These are phyloP conservation scores for Troides helena DNA, from an alignment of 2,888 invertebrate genomes.

Conservation along the genomic window DNA sequence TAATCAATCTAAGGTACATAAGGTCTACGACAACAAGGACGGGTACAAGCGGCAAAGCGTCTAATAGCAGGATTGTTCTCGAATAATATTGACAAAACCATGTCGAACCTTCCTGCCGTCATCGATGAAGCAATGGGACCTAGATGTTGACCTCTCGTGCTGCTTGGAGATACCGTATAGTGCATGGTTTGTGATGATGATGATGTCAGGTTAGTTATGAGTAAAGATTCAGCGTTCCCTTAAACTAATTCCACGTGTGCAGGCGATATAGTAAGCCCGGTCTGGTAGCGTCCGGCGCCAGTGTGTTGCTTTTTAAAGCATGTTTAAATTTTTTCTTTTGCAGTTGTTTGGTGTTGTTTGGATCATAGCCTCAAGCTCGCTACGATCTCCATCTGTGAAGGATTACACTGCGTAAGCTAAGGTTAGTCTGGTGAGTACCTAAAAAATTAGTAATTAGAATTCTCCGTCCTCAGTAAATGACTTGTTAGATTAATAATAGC, in stretches of 20 bases:
- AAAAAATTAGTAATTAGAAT: constrained; percentile 33
- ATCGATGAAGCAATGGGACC: constrained; percentile 65
- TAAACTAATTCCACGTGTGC: constrained; percentile 75
- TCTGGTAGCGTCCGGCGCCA: constrained; percentile 63
- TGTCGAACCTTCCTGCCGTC: constrained; percentile 68
- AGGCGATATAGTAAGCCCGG: constrained; percentile 76
- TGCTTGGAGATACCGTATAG: constrained; percentile 58
- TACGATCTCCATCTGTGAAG: constrained; percentile 81
- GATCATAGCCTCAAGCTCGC: constrained; percentile 81
- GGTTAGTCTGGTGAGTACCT: constrained; percentile 62
- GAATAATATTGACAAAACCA: constrained; percentile 50
- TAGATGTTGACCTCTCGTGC: constrained; percentile 66
- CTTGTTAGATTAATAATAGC: background rate
- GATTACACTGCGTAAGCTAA: constrained; percentile 76
- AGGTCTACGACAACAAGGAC: constrained; percentile 46
- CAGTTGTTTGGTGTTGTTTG: constrained; percentile 81
- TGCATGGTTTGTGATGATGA: constrained; percentile 50
- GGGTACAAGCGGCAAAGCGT: constrained; percentile 51
- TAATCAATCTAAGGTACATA: background rate
- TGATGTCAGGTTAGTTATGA: constrained; percentile 54
- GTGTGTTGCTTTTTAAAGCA: constrained; percentile 77
- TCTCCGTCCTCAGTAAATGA: constrained; percentile 19
- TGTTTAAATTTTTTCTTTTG: constrained; percentile 81
- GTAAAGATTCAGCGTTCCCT: constrained; percentile 67
- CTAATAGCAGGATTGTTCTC: constrained; percentile 46